Percentiles rank a stretch among this genome's conserved stretches.
Evolutionary conservation across 2,797 vertebrate species (phyloP).

Genomic region (Limosa lapponica): DNA sequence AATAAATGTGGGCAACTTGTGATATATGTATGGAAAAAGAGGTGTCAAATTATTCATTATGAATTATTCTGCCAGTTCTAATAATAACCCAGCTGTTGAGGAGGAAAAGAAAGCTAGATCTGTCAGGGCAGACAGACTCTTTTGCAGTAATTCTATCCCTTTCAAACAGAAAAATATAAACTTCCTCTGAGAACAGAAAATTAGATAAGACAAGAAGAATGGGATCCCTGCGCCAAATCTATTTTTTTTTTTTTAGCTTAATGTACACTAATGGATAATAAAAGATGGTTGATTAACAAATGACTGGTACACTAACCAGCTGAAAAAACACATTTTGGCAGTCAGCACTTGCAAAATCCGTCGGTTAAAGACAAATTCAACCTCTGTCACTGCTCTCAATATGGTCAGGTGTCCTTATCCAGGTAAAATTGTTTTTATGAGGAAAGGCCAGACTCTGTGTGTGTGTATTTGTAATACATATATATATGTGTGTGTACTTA

Average conservation of each 20-base stretch:
- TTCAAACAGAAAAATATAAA: constrained; percentile 53
- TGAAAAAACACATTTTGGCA: constrained; percentile 61
- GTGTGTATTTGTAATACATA: background rate
- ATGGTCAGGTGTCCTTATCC: background rate
- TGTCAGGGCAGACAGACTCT: constrained; percentile 29
- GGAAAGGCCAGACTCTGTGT: background rate
- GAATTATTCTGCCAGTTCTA: constrained; percentile 69
- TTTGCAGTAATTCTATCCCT: constrained; percentile 58
- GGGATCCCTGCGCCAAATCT: constrained; percentile 46
- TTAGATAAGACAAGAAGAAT: constrained; percentile 69
- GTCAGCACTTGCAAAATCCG: constrained; percentile 24
- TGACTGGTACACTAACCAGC: background rate
- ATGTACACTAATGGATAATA: constrained; percentile 70
- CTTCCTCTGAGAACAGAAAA: constrained; percentile 68
- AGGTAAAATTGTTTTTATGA: background rate
- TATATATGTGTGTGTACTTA: no score
- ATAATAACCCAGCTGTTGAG: constrained; percentile 55
- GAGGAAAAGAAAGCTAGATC: constrained; percentile 13
- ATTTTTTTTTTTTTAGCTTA: constrained; percentile 66
- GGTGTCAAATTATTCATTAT: constrained; percentile 68
- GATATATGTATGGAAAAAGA: constrained; percentile 49
- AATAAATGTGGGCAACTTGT: constrained; percentile 62
- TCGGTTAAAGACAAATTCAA: constrained; percentile 41
- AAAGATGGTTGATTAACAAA: constrained; percentile 59
- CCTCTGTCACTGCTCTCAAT: background rate